Conservation (phyloP, 2,113 vertebrate species). For the Actenoides hombroni region DNA sequence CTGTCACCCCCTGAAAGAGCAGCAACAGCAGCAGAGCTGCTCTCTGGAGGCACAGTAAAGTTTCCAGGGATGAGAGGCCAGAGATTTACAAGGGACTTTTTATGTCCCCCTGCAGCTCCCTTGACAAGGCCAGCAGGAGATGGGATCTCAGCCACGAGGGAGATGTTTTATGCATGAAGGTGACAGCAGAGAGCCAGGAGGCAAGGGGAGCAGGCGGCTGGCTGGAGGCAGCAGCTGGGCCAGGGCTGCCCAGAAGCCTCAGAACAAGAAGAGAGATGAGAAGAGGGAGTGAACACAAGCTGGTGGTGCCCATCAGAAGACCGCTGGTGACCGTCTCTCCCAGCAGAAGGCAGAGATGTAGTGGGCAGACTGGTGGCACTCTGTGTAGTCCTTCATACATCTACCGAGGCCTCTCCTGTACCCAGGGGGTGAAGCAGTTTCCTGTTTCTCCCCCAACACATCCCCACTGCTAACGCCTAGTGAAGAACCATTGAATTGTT, state of each 20-base stretch:
- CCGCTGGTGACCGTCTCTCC: not conserved
- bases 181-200: not conserved
- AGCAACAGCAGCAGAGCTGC: not conserved
- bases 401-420: not conserved
- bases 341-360: not conserved
- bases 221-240: not conserved
- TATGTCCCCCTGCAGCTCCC: not conserved
- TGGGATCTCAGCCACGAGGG: not conserved
- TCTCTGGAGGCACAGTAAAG: not conserved
- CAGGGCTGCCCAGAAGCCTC: not conserved
- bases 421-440: not conserved
- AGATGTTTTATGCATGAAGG: conserved; percentile 4
- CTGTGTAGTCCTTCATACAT: accelerated
- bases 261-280: accelerated
- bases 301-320: not conserved
- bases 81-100: not conserved
- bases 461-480: not conserved
- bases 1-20: not conserved
- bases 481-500: not conserved
- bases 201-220: not conserved
- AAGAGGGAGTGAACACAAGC: not conserved
- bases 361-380: not conserved
- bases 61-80: not conserved
- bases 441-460: not conserved
- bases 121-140: not conserved